phyloP scores from a whole-genome alignment of 2,113 vertebrate genomes.

The rabbit (Oryctolagus cuniculus) region DNA sequence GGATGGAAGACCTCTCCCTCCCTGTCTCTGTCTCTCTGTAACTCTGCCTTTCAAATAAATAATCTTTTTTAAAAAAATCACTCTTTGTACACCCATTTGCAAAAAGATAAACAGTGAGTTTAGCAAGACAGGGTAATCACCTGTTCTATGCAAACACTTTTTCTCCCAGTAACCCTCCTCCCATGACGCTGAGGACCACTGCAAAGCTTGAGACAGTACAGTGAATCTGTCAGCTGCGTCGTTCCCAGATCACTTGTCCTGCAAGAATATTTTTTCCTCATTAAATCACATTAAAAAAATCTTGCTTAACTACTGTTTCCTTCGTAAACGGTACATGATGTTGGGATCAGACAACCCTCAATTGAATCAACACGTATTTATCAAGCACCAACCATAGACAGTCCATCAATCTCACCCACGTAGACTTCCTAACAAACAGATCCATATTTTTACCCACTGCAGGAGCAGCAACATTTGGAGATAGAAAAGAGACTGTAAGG shows the following conservation, averaged over 20 bases:
- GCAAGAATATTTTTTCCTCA: background rate
- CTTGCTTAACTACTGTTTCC: background rate
- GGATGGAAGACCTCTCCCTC: too few species aligned
- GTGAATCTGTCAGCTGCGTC: too few species aligned
- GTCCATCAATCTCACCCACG: background rate
- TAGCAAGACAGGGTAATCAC: background rate
- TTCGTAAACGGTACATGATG: background rate
- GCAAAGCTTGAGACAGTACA: background rate
- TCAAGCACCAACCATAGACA: background rate
- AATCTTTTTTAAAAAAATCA: background rate
- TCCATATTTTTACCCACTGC: background rate
- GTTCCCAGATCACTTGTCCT: background rate
- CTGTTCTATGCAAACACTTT: background rate
- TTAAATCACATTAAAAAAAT: background rate
- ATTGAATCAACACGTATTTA: constrained; percentile 25
- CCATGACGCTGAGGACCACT: fast-evolving
- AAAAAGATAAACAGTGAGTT: background rate
- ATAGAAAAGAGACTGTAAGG: background rate
- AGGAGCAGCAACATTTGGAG: background rate
- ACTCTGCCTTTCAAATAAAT: too few species aligned
- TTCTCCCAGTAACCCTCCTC: too few species aligned
- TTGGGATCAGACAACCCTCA: background rate
- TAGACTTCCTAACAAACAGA: background rate
- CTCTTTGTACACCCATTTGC: background rate
- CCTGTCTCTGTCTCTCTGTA: too few species aligned